Evolutionary conservation across 1,140 invertebrate species (phyloP).

Genomic region (Sycophila sp.): DNA sequence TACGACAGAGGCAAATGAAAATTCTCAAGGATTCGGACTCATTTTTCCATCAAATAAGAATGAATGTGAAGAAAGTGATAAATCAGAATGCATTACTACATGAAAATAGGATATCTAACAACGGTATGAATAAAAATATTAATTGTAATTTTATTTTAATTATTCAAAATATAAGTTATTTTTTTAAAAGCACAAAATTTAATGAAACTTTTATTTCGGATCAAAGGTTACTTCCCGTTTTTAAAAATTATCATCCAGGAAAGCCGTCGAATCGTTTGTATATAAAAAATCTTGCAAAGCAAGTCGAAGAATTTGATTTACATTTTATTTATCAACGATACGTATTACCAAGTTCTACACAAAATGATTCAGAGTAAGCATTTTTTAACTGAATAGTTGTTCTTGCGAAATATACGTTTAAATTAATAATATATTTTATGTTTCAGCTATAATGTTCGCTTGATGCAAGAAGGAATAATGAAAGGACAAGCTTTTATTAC

Average conservation of each 20-base stretch:
- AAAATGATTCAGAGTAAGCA: conserved; percentile 67
- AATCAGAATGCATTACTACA: no score
- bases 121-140: conserved; percentile 56
- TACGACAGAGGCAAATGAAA: no score
- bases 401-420: neutral
- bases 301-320: conserved; percentile 79
- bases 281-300: conserved; percentile 92
- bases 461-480: conserved; percentile 96
- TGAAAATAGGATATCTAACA: conserved; percentile 74
- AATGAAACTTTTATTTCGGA: conserved; percentile 72
- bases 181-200: conserved; percentile 28
- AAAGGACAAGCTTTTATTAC: conserved; percentile 96
- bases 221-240: conserved; percentile 81
- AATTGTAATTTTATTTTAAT: conserved; percentile 6
- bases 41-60: no score
- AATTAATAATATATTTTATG: conserved; percentile 29
- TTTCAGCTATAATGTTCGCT: conserved; percentile 79
- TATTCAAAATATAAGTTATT: neutral
- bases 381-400: conserved; percentile 20
- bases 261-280: conserved; percentile 85
- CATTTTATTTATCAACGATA: conserved; percentile 83
- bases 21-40: no score
- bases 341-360: conserved; percentile 64
- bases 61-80: no score
- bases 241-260: conserved; percentile 88